Evolutionary conservation across 1,140 invertebrate species (phyloP).

Genomic region (Rhyacophila brunnea): DNA sequence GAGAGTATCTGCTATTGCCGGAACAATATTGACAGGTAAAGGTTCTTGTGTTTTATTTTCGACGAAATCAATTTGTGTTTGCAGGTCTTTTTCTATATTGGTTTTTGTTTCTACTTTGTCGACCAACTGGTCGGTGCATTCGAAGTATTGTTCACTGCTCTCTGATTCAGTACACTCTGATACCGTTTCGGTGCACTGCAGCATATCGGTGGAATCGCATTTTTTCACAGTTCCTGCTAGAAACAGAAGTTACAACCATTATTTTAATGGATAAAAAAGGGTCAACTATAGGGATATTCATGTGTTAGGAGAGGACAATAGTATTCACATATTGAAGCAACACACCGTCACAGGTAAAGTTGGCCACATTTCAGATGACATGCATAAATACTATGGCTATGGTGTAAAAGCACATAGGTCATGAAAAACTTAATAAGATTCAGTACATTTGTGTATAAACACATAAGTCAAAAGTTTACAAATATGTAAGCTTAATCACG

Average conservation of each 20-base stretch:
- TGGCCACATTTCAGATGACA: no score
- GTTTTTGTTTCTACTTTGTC: conserved; percentile 42
- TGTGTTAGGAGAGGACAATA: no score
- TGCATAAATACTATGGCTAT: no score
- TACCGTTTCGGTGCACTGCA: conserved; percentile 52
- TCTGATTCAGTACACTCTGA: conserved; percentile 55
- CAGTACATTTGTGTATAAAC: no score
- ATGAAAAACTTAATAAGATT: no score
- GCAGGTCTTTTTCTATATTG: conserved; percentile 39
- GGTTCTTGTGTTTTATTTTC: conserved; percentile 18
- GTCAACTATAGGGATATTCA: no score
- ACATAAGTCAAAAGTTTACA: no score
- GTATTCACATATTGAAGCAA: no score
- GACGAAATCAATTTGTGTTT: conserved; percentile 39
- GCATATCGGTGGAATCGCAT: conserved; percentile 53
- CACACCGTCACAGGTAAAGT: no score
- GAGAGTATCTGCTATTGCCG: conserved; percentile 11
- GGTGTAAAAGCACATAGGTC: no score
- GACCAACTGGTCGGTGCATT: conserved; percentile 48
- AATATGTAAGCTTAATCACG: no score
- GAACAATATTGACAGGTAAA: neutral
- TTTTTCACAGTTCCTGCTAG: conserved; percentile 42
- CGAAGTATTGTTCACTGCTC: conserved; percentile 53
- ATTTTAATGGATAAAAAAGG: no score
- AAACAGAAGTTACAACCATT: conserved; percentile 17